Conservation (phyloP, 2,113 vertebrate genomes). For the Aythya baeri region DNA sequence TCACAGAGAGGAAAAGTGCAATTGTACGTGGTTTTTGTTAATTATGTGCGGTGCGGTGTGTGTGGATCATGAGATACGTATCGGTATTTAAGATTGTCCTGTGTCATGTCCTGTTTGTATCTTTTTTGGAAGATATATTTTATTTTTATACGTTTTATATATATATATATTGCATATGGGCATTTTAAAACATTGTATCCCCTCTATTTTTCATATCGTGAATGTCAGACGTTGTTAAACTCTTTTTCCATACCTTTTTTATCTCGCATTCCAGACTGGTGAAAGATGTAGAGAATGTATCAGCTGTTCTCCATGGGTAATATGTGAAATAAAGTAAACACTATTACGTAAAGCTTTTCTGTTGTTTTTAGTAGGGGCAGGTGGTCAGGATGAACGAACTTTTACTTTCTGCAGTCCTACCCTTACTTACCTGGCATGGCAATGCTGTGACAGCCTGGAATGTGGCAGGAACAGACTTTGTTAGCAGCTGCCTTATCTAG, state of each 20-base stretch:
- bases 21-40: conserved; percentile 77
- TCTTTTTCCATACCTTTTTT: conserved; percentile 66
- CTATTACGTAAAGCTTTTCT: conserved; percentile 39
- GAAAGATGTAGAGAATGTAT: conserved; percentile 80
- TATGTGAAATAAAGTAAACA: conserved; percentile 78
- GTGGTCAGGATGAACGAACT: background rate
- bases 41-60: conserved; percentile 78
- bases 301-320: conserved; percentile 83
- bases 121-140: conserved; percentile 82
- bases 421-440: background rate
- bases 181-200: conserved; percentile 89
- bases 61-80: conserved; percentile 82
- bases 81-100: conserved; percentile 87
- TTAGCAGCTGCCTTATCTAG: background rate
- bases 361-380: background rate
- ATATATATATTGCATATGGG: conserved; percentile 87
- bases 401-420: background rate
- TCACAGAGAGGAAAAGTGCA: conserved; percentile 94
- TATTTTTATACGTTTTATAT: conserved; percentile 96
- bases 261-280: conserved; percentile 74
- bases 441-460: background rate
- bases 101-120: conserved; percentile 81
- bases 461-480: background rate
- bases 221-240: conserved; percentile 78
- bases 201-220: conserved; percentile 79